Evolutionary conservation across 1,140 invertebrate species (phyloP).

Genomic region (Cydia fagiglandana): DNA sequence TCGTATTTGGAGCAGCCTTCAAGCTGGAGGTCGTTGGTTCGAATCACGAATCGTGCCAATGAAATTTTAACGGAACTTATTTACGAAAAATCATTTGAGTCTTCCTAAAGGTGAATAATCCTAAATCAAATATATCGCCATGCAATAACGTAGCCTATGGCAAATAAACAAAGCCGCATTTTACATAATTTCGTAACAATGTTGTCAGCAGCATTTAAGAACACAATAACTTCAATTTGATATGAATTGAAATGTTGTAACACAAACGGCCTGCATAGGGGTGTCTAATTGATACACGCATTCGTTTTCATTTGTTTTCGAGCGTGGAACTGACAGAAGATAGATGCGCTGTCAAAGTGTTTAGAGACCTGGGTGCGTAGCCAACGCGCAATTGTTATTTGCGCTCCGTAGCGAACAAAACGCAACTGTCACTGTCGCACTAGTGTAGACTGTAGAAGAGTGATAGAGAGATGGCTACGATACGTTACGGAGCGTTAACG

Average conservation of each 20-base stretch:
- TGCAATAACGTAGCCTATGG: background rate
- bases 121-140: too few relatives aligned
- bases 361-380: background rate
- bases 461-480: too few relatives aligned
- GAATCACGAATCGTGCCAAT: too few relatives aligned
- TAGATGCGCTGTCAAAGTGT: constrained; percentile 20
- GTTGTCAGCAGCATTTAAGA: constrained; percentile 5
- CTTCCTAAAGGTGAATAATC: too few relatives aligned
- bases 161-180: background rate
- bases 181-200: background rate
- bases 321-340: background rate
- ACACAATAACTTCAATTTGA: constrained; percentile 37
- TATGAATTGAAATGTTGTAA: constrained; percentile 41
- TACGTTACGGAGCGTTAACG: too few relatives aligned
- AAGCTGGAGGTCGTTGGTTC: background rate
- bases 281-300: constrained; percentile 33
- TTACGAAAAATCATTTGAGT: too few relatives aligned
- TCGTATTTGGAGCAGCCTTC: background rate
- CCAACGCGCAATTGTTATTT: too few relatives aligned
- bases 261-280: constrained; percentile 32
- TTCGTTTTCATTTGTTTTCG: constrained; percentile 17
- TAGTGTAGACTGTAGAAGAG: too few relatives aligned
- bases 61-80: too few relatives aligned
- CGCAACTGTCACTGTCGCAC: too few relatives aligned
- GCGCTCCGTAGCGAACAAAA: too few relatives aligned